Base-by-base conservation (phyloP, 1,140 invertebrate species). In the Halesus radiatus region DNA sequence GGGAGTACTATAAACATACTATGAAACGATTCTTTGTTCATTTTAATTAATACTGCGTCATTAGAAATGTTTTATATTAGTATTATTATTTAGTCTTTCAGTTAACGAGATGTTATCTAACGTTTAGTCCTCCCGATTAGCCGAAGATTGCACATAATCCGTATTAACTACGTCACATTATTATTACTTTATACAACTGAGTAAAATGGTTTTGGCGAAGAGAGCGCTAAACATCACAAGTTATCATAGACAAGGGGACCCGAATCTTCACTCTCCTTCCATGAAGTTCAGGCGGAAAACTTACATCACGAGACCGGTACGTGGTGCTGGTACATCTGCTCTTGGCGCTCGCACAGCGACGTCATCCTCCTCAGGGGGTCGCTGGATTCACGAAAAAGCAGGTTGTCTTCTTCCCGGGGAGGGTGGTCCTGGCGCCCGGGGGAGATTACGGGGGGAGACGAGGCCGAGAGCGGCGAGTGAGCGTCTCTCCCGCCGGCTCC, bases 301-400 rank as follows among this genome's bases (percentile, higher is more conserved):
- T 75, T 83, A 50, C 89, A 88, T 89, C 88, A 90, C 87, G 88
- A 90, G 80, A 90, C 89, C 29, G 89, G 89, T 7, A 90, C 89
- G 84, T 90, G 89, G 85, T 90, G 89, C 86, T 90, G 88, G 84
- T 90, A 90, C 20, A 90, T 82, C 83, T 90, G 89, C 79, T 90
- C 89, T 84, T 89, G 88, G 6, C 88, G 88, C 82, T 90, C 89
- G 79, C 89, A 90, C 15, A 90, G 85, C 0, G 88, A 89, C 5
- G 89, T 90, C 89, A 90, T 90, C 79, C 88, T 90, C 84, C 89
- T 90, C 84, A 88, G 86, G 70, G 88, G 88, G 79, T 89, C 88
- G 3, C 86, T 86, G 79, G 86, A 87, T 84, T 89, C 88, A 68
- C 89, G 89, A 89, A 89, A 90, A 89, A 90, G 88, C 88, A 88